These are phyloP conservation scores for Drosophila erecta DNA, from an alignment of 1,140 invertebrate species.

Conservation along the genomic window DNA sequence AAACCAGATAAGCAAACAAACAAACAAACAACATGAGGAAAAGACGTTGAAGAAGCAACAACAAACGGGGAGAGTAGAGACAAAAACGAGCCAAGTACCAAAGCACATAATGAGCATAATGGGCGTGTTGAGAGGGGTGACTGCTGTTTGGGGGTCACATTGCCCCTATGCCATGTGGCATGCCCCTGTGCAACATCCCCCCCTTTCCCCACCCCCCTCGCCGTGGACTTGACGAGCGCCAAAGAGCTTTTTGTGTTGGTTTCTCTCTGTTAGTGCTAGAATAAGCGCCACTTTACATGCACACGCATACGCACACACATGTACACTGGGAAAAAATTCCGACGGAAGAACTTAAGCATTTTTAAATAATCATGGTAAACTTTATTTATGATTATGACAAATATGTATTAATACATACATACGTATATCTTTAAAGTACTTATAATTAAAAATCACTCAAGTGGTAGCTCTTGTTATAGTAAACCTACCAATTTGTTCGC, in stretches of 20 bases:
- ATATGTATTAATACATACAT: no score
- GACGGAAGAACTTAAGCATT: neutral
- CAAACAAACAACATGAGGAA: slow-evolving; percentile 16
- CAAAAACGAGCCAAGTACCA: slow-evolving; percentile 62
- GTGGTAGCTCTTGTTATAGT: no score
- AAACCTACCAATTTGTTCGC: neutral
- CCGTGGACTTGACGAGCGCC: slow-evolving; percentile 42
- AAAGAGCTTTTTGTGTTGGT: slow-evolving; percentile 64
- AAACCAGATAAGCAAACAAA: slow-evolving; percentile 56
- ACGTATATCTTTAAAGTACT: no score
- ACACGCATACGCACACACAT: slow-evolving; percentile 18
- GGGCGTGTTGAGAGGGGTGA: slow-evolving; percentile 35
- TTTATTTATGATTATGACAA: no score
- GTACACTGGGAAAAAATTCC: neutral
- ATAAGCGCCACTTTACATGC: slow-evolving; percentile 69
- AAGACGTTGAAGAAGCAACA: slow-evolving; percentile 25
- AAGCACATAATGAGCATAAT: slow-evolving; percentile 71
- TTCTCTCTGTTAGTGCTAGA: slow-evolving; percentile 56
- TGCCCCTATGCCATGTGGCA: slow-evolving; percentile 9
- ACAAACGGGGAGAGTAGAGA: slow-evolving; percentile 27
- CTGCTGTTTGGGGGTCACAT: slow-evolving; percentile 19
- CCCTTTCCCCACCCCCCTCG: neutral
- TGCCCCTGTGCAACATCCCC: neutral
- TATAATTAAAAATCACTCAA: no score
- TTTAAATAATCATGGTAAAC: neutral